phyloP scores from a whole-genome alignment of 1,140 invertebrate genomes.

The Planococcus citri region DNA sequence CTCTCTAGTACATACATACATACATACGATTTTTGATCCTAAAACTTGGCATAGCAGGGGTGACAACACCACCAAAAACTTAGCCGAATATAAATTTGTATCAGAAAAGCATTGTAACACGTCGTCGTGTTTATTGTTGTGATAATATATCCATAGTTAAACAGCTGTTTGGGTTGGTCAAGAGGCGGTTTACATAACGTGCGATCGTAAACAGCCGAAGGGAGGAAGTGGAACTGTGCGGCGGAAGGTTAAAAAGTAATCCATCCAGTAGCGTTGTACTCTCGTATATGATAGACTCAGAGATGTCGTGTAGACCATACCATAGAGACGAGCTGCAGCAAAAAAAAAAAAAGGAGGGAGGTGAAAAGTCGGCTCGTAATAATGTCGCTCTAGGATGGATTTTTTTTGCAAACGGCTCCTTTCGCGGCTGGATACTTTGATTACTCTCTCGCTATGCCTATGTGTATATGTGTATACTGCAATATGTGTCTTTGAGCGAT shows the following conservation, averaged over 20 bases:
- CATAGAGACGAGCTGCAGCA: too few relatives aligned
- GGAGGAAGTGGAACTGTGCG: too few relatives aligned
- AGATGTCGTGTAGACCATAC: too few relatives aligned
- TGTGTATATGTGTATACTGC: too few relatives aligned
- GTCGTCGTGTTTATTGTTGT: neutral
- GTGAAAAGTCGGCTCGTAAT: neutral
- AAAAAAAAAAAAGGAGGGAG: too few relatives aligned
- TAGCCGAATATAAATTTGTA: too few relatives aligned
- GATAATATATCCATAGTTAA: neutral
- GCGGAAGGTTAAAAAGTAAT: neutral
- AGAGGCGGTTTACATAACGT: slow-evolving; percentile 2
- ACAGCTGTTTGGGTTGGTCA: slow-evolving; percentile 5
- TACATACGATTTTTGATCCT: too few relatives aligned
- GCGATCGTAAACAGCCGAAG: neutral
- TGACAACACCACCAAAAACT: too few relatives aligned
- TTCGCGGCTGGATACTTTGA: neutral
- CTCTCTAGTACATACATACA: too few relatives aligned
- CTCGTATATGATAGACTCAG: neutral
- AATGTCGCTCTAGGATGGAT: neutral
- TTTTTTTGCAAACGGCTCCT: neutral
- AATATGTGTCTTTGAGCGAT: neutral
- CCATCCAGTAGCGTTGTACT: neutral
- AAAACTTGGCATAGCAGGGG: too few relatives aligned
- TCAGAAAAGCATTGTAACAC: too few relatives aligned
- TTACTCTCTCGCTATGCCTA: neutral